phyloP scores from a whole-genome alignment of 2,888 invertebrate genomes.

The Rhimphoctona megacephalus region DNA sequence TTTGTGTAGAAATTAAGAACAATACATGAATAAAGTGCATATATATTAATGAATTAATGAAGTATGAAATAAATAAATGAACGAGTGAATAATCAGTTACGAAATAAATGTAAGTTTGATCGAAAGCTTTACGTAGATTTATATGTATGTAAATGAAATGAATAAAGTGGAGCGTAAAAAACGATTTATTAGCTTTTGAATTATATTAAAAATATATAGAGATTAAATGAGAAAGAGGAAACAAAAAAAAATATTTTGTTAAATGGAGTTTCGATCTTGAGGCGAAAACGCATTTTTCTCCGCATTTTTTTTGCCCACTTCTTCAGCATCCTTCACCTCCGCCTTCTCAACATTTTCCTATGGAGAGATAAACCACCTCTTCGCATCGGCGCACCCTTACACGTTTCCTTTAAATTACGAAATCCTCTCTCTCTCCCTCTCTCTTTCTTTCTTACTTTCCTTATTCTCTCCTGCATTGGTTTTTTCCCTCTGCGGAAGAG shows the following conservation, averaged over 20 bases:
- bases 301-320: constrained; percentile 27
- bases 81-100: not conserved
- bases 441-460: constrained; percentile 52
- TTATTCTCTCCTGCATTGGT: constrained; percentile 42
- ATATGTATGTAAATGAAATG: constrained; percentile 37
- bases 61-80: not conserved
- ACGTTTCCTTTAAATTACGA: constrained; percentile 70
- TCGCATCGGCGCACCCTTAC: constrained; percentile 69
- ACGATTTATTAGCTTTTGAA: constrained; percentile 51
- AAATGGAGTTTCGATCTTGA: constrained; percentile 77
- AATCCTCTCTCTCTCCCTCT: constrained; percentile 56
- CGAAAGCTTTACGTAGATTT: not conserved
- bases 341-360: constrained; percentile 47
- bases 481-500: constrained; percentile 68
- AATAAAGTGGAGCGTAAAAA: constrained; percentile 48
- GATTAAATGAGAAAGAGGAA: constrained; percentile 3
- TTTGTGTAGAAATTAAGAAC: not conserved
- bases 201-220: constrained; percentile 53
- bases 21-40: not conserved
- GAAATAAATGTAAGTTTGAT: not conserved
- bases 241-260: constrained; percentile 70
- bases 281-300: constrained; percentile 72
- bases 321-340: constrained; percentile 32
- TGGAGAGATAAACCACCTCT: constrained; percentile 69
- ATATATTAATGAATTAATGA: not conserved